phyloP scores from a whole-genome alignment of 2,113 vertebrate species.

The Lynx canadensis region DNA sequence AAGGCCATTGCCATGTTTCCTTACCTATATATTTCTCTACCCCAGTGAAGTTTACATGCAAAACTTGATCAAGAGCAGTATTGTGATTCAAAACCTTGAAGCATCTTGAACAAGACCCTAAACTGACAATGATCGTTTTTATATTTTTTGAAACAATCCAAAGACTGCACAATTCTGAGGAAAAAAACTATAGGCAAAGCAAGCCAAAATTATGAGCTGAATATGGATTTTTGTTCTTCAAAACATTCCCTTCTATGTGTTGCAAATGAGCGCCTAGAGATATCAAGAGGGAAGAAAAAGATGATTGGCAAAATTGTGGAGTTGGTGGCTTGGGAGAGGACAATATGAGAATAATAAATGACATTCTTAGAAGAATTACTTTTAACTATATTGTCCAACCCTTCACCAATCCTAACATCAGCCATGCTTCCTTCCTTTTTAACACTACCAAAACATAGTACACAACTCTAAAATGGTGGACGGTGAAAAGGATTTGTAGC shows the following conservation, averaged over 20 bases:
- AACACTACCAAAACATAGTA: neutral
- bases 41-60: neutral
- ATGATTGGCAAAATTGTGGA: neutral
- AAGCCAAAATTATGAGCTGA: neutral
- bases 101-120: neutral
- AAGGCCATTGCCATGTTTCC: neutral
- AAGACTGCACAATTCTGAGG: neutral
- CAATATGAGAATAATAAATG: neutral
- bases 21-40: neutral
- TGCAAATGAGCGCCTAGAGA: neutral
- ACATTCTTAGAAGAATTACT: neutral
- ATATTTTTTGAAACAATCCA: constrained; percentile 29
- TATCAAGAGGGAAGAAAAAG: constrained; percentile 27
- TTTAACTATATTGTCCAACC: neutral
- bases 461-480: neutral
- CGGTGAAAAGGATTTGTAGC: neutral
- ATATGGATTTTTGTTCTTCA: neutral
- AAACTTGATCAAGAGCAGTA: neutral
- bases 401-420: neutral
- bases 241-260: neutral
- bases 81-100: neutral
- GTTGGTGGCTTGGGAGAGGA: neutral
- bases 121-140: neutral
- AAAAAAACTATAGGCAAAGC: neutral
- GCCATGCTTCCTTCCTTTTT: constrained; percentile 22